Evolutionary conservation across 1,140 invertebrate species (phyloP), one percentile per base, ranked within the genome.

Genomic region (Drosophila orena): DNA sequence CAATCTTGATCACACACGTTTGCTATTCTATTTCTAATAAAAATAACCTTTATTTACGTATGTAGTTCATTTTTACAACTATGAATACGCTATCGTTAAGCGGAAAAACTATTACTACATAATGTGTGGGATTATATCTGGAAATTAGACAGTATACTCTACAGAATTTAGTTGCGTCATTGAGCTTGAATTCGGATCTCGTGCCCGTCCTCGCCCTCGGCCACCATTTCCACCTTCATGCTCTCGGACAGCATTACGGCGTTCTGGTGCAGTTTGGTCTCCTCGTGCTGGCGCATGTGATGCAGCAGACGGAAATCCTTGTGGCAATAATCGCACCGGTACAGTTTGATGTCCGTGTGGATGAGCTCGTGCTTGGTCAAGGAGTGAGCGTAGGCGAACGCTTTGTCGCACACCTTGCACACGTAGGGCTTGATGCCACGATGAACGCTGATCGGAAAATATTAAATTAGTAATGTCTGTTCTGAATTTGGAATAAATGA

Each of bases 251-350:
- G 34, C 62, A 77, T 64, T 15, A 91, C 90, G 14, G 90, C 90
- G 30, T 91, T 91, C n/a, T 90, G 81, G 49, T 92, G 91, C 14
- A 80, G 56, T 50, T 86, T 91, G 14, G 91, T 92, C 43, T 90
- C 75, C 50, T 91, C 88, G 52, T 92, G 91, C 43, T 92, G 91
- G 10, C 91, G 89, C 88, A 92, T 86, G 46, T 92, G 91, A 65
- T 92, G 91, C 7, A 91, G 59, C n/a, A 92, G 43, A 0, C 91
- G 86, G 57, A 92, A 92, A 30, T 91, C 91, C 57, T 92, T 92
- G 22, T 86, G 68, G 24, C 91, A 92, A 30, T 90, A 92, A 0
- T 91, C 79, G 49, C 91, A 92, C 1, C 81, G 77, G 49, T 91
- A 92, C 17, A 91, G 27, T 40, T 92, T 92, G 7, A 91, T 84